Evolutionary conservation across 2,113 vertebrate species (phyloP).

Genomic region (Pogonocichla stellata): DNA sequence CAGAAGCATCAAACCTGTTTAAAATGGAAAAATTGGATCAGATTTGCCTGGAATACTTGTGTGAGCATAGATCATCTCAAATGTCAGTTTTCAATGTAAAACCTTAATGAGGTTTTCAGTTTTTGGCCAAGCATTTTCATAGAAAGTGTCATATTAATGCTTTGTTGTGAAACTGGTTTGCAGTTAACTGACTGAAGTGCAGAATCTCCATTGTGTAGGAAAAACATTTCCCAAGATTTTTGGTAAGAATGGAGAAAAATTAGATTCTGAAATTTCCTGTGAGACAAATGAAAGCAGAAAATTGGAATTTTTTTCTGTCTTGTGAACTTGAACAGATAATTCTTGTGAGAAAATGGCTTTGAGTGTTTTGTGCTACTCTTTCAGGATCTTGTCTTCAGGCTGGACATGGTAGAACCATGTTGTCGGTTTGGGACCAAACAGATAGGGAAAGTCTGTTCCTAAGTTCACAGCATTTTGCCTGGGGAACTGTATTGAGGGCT

Average conservation of each 20-base stretch:
- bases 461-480: neutral
- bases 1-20: neutral
- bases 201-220: neutral
- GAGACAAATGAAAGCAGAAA: neutral
- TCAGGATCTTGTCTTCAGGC: neutral
- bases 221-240: neutral
- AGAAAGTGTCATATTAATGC: neutral
- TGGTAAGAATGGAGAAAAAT: neutral
- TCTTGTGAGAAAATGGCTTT: neutral
- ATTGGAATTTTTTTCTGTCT: neutral
- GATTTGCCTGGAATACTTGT: neutral
- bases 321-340: neutral
- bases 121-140: neutral
- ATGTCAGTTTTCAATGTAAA: neutral
- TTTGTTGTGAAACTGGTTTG: neutral
- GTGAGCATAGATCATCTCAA: neutral
- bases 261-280: neutral
- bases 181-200: neutral
- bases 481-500: neutral
- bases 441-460: neutral
- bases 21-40: neutral
- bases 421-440: neutral
- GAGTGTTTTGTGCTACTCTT: neutral
- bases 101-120: neutral
- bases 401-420: neutral